Conservation (phyloP, 2,888 invertebrate species). For the Antheraea assamensis region DNA sequence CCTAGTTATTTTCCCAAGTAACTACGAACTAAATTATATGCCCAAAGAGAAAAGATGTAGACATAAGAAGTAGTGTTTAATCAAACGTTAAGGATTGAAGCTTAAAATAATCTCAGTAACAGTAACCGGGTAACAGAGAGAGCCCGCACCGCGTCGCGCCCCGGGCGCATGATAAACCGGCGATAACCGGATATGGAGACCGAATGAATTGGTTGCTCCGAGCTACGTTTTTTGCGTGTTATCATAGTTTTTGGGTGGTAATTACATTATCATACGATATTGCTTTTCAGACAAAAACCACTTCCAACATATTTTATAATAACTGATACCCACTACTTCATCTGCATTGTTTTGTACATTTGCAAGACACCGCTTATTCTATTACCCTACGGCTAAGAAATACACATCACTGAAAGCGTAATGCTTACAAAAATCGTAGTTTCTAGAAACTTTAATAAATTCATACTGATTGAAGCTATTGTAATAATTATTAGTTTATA, state of each 20-base stretch:
- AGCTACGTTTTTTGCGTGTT: conserved; percentile 70
- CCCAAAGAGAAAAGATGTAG: not conserved
- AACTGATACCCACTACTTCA: too few species aligned
- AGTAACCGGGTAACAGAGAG: conserved; percentile 62
- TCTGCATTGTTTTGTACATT: too few species aligned
- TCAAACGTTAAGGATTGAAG: conserved; percentile 74
- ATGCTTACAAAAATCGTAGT: too few species aligned
- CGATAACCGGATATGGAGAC: conserved; percentile 76
- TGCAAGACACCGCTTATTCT: too few species aligned
- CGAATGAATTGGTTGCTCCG: conserved; percentile 74
- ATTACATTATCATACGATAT: conserved; percentile 42
- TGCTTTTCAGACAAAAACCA: not conserved
- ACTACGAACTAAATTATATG: too few species aligned
- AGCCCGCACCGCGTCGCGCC: conserved; percentile 37
- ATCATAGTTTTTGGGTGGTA: conserved; percentile 49
- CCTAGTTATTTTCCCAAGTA: too few species aligned
- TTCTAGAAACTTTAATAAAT: too few species aligned
- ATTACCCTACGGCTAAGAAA: too few species aligned
- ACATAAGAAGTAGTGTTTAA: conserved; percentile 60
- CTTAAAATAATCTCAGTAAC: conserved; percentile 75
- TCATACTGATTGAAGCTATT: too few species aligned
- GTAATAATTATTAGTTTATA: too few species aligned
- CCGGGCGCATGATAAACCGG: conserved; percentile 74
- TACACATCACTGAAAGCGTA: too few species aligned
- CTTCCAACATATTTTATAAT: too few species aligned